Evolutionary conservation across 1,140 invertebrate genomes (phyloP), one percentile per base, ranked within the genome.

Genomic region (Saccostrea echinata): DNA sequence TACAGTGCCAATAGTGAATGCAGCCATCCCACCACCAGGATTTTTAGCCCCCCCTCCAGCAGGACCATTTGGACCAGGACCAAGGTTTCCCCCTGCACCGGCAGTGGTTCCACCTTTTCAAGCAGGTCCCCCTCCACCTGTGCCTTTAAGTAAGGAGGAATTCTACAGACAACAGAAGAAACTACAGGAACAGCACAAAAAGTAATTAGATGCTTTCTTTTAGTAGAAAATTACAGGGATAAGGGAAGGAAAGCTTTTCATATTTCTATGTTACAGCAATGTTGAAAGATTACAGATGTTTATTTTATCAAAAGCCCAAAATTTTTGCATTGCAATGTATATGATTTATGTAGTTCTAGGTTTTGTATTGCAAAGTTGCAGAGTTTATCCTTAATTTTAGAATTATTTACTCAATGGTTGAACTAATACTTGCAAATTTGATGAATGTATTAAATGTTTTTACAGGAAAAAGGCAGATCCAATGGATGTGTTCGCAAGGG

Each of bases 401-500:
- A 21, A 61, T 6, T 61, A 43, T 43, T 1, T 43, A 6, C 43
- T 18, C 55, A 57, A 4, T 21, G 18, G 18, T 55, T 13, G 53
- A 55, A 55, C 11, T 55, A 55, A 16, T 21, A 61, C n/a, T 21
- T 61, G 55, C 18, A 61, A n/a, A 61, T 88, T 93, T 95, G 81
- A 90, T 97, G 96, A 33, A 95, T 96, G 21, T 97, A 16, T 51
- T 16, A 30, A 18, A 35, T 30, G 30, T n/a, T 80, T 43, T 80
- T 24, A n/a, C 12, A 84, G 84, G 30, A 84, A 84, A 64, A 61
- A 97, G 84, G 97, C 97, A 92, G 97, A 98, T 94, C 97, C 97
- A 13, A 93, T 98, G 90, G 97, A 97, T 93, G 97, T 97, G 82
- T 98, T 98, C 94, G 97, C 98, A 93, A 95, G 97, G 89, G 97